Conservation (phyloP, 2,797 vertebrate species). For the Malacoctenus gilli region DNA sequence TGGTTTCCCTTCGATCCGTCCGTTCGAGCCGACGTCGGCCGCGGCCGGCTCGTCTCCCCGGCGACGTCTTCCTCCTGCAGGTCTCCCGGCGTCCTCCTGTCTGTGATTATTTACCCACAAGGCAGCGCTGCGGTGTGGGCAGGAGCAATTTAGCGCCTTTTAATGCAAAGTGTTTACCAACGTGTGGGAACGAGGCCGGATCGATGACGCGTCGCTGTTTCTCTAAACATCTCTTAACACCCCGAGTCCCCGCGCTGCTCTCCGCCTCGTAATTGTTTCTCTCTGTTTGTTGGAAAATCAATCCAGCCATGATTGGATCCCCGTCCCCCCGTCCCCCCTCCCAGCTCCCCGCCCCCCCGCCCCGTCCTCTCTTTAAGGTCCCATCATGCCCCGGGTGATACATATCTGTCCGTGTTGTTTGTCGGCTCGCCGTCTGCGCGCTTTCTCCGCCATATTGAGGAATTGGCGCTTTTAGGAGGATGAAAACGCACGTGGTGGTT, state of each 20-base stretch:
- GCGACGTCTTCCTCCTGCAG: background rate
- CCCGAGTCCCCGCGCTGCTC: slow-evolving; percentile 21
- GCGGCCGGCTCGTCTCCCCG: slow-evolving; percentile 17
- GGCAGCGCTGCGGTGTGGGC: slow-evolving; percentile 20
- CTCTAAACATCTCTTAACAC: slow-evolving; percentile 62
- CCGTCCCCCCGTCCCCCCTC: background rate
- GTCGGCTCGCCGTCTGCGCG: slow-evolving; percentile 1
- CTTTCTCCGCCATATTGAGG: no score
- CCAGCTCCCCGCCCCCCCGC: background rate
- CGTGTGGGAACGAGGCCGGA: slow-evolving; percentile 47
- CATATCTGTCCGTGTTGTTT: background rate
- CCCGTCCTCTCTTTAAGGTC: slow-evolving; percentile 34
- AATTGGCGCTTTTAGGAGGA: no score
- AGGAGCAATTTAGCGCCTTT: slow-evolving; percentile 63
- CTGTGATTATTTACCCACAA: slow-evolving; percentile 42
- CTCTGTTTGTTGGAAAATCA: slow-evolving; percentile 61
- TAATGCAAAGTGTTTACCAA: slow-evolving; percentile 69
- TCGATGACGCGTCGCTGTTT: slow-evolving; percentile 60
- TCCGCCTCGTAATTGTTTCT: slow-evolving; percentile 66
- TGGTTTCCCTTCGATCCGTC: no score
- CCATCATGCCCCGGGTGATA: slow-evolving; percentile 18
- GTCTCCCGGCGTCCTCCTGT: slow-evolving; percentile 20
- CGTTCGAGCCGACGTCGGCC: no score
- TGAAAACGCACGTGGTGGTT: no score
- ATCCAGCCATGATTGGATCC: slow-evolving; percentile 66